Evolutionary conservation across 2,888 invertebrate genomes (phyloP).

Genomic region (Philereme vetulata): DNA sequence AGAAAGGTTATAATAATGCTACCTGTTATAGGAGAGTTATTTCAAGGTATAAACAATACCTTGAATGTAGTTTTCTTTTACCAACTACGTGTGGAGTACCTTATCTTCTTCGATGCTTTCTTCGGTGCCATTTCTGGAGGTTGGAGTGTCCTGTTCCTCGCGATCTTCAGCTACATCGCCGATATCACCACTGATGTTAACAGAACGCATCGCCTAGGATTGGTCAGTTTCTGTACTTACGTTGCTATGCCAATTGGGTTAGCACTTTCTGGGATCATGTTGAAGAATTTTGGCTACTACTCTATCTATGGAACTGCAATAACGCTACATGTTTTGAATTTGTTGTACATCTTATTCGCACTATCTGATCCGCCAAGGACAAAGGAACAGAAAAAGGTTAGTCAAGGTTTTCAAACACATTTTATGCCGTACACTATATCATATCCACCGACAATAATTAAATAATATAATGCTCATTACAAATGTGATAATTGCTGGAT

Average conservation of each 20-base stretch:
- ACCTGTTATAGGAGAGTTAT: constrained; percentile 88
- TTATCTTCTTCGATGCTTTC: constrained; percentile 44
- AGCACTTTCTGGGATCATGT: constrained; percentile 44
- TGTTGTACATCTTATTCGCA: constrained; percentile 39
- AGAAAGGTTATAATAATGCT: constrained; percentile 88
- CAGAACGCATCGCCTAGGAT: constrained; percentile 48
- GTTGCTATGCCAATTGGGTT: constrained; percentile 48
- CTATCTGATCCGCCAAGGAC: constrained; percentile 42
- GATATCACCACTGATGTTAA: constrained; percentile 43
- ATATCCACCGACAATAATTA: no score
- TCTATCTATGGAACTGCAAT: constrained; percentile 43
- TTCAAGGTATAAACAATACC: constrained; percentile 87
- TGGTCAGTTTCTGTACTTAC: constrained; percentile 46
- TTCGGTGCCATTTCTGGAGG: constrained; percentile 45
- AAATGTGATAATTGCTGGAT: no score
- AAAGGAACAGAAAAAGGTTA: constrained; percentile 44
- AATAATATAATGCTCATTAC: no score
- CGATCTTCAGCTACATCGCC: constrained; percentile 46
- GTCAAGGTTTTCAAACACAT: neutral
- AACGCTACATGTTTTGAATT: constrained; percentile 38
- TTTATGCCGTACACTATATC: no score
- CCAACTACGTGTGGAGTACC: constrained; percentile 87
- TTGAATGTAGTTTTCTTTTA: constrained; percentile 88
- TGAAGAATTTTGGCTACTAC: constrained; percentile 44
- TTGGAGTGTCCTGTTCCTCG: constrained; percentile 40